These are phyloP conservation scores for Rhynchopsitta pachyrhyncha DNA, from an alignment of 2,113 vertebrate species.

Conservation along the genomic window DNA sequence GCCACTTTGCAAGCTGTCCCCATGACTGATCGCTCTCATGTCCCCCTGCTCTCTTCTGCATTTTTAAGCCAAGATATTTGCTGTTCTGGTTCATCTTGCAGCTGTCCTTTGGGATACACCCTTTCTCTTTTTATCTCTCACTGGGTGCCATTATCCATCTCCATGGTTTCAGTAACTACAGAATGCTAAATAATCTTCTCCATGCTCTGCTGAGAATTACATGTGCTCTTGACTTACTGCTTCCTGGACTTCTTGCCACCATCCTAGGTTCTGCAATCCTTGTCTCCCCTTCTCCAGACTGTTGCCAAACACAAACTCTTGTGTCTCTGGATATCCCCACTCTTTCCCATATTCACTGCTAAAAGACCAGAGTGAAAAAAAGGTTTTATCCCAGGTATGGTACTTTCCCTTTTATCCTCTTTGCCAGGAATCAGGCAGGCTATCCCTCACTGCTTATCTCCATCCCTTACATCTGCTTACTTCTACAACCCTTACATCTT, in stretches of 20 bases:
- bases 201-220: neutral
- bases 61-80: neutral
- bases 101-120: neutral
- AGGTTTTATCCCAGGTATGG: neutral
- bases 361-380: neutral
- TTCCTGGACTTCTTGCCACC: neutral
- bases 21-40: neutral
- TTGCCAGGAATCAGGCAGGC: neutral
- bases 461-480: neutral
- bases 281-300: neutral
- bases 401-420: neutral
- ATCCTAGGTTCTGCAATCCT: neutral
- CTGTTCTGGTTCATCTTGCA: neutral
- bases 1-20: neutral
- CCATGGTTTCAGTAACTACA: neutral
- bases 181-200: neutral
- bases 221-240: neutral
- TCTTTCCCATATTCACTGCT: neutral
- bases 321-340: neutral
- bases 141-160: neutral
- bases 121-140: neutral
- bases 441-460: neutral
- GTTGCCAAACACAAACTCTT: neutral
- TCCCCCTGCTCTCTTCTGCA: neutral
- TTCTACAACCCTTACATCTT: neutral